Evolutionary conservation across 2,888 invertebrate species (phyloP).

Genomic region (Athripsodes cinereus): DNA sequence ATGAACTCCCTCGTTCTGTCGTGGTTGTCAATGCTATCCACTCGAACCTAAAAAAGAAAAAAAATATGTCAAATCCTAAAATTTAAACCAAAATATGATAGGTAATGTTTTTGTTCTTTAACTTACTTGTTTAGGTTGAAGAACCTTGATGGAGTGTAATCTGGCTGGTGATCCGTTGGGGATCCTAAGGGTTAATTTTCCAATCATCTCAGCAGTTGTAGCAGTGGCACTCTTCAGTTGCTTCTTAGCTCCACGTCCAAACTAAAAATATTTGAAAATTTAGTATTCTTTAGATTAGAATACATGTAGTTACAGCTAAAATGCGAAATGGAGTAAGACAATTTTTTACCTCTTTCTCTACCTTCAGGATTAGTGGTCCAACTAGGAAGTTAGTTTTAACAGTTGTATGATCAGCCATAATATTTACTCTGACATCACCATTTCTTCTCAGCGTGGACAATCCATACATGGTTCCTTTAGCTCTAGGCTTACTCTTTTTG

Average conservation of each 20-base stretch:
- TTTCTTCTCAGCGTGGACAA: slow-evolving; percentile 70
- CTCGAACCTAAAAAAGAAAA: slow-evolving; percentile 57
- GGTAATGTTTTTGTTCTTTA: neutral
- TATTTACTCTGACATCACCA: slow-evolving; percentile 75
- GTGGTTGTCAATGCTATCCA: slow-evolving; percentile 75
- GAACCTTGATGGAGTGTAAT: slow-evolving; percentile 75
- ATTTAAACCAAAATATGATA: neutral
- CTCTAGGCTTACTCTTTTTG: slow-evolving; percentile 54
- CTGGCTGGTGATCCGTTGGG: slow-evolving; percentile 77
- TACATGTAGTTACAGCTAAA: too few relatives aligned
- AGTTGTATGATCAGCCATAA: slow-evolving; percentile 73
- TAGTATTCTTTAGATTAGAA: too few relatives aligned
- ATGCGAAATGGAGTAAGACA: too few relatives aligned
- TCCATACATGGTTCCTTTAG: slow-evolving; percentile 75
- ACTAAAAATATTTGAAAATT: slow-evolving; percentile 39
- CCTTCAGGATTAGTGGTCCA: slow-evolving; percentile 73
- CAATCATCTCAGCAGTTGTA: slow-evolving; percentile 81
- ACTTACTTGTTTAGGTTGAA: slow-evolving; percentile 79
- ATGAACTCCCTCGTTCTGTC: slow-evolving; percentile 79
- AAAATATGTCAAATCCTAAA: neutral
- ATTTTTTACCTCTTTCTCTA: slow-evolving; percentile 66
- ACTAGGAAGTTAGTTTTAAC: slow-evolving; percentile 76
- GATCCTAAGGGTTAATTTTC: slow-evolving; percentile 69
- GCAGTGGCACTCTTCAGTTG: slow-evolving; percentile 82
- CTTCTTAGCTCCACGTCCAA: slow-evolving; percentile 71